Percentiles rank a stretch among this genome's conserved stretches.
phyloP scores from a whole-genome alignment of 1,140 invertebrate species.

The Drosophila oshimai region DNA sequence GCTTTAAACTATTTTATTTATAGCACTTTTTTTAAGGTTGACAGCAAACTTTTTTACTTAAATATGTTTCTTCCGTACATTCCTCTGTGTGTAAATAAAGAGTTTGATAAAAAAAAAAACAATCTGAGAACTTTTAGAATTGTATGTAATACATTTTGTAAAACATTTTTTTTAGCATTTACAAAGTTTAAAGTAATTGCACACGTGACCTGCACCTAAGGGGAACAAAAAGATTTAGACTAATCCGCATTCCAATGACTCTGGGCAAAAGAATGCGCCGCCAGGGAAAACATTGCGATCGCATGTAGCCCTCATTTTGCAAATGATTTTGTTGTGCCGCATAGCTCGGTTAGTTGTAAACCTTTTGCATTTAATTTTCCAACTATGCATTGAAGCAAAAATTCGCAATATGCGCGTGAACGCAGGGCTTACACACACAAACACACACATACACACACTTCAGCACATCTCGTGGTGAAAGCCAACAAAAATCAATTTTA shows the following conservation, averaged over 20 bases:
- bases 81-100: too few species aligned
- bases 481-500: conserved; percentile 75
- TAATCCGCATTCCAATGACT: conserved; percentile 21
- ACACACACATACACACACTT: neutral
- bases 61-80: too few species aligned
- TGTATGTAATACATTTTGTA: too few species aligned
- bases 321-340: conserved; percentile 43
- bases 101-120: too few species aligned
- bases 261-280: conserved; percentile 3
- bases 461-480: conserved; percentile 8
- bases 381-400: conserved; percentile 47
- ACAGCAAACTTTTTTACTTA: too few species aligned
- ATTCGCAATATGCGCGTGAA: conserved; percentile 45
- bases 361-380: conserved; percentile 52
- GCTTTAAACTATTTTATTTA: too few species aligned
- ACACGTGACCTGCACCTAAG: neutral
- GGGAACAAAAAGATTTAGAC: neutral
- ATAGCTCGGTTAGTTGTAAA: conserved; percentile 46
- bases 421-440: neutral
- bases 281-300: conserved; percentile 27
- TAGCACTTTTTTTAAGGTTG: too few species aligned
- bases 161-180: neutral
- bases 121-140: too few species aligned
- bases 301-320: conserved; percentile 33
- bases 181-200: neutral